Base-by-base conservation (phyloP, 30 jellyfish, hydroid and myxozoan genomes). In the Hydractinia symbiolongicarpus region DNA sequence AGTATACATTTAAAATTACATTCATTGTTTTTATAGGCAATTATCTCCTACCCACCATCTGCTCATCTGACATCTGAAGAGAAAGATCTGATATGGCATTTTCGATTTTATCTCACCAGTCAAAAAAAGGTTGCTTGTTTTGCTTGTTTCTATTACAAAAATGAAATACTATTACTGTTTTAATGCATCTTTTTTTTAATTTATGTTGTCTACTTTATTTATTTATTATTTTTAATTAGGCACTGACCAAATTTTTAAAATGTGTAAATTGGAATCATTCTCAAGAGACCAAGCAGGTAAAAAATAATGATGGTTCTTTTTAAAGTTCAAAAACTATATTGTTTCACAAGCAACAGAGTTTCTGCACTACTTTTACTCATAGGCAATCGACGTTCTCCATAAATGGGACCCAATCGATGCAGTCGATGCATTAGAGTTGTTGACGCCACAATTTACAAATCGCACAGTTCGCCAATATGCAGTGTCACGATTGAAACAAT, bases 391-490 rank as follows among this genome's bases (percentile, higher is more conserved):
- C 4, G 77, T 93, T 60, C 73, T 93, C 17, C 58, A 83, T 82
- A 93, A 93, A 84, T 93, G 98, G 98, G 98, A 93, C 60, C 95
- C 98, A 1, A 93, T 93, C 44, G 98, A 87, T 78, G 83, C 98
- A 1, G 98, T 87, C 17, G 98, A 93, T 80, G 98, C 98, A 6
- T 75, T 93, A 78, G 98, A 93, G 69, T 73, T 93, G 66, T 66
- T 93, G 73, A 93, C 98, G 20, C 98, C 98, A 7, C 98, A 83
- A 57, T 93, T 93, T 71, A 93, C 98, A 8, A 93, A 93, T 84
- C 86, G 73, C 73, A 87, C 93, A 56, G 98, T 93, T 54, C 94
- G 98, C 67, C 96, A 87, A 66, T 93, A 93, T 78, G 95, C 98
- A 20, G 98, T 93, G 15, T 93, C 98, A 66, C 84, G 98, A 69